These are phyloP conservation scores for Misgurnus mizolepis DNA, from an alignment of 2,113 vertebrate genomes.

Conservation along the genomic window DNA sequence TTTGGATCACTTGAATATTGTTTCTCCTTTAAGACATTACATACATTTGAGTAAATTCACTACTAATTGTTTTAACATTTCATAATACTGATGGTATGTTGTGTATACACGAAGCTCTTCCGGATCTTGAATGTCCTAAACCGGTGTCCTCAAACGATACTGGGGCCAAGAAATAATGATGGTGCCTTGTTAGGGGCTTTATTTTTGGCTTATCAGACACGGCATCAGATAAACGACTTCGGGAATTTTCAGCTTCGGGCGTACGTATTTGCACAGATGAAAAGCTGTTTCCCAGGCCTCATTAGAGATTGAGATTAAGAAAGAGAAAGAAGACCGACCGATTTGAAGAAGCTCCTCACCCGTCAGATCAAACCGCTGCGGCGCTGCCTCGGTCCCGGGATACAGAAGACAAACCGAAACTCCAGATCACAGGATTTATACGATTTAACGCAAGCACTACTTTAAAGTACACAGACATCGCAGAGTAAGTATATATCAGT, in stretches of 20 bases:
- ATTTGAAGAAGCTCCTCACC: not conserved
- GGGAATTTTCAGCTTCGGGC: constrained; percentile 24
- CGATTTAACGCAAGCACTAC: not conserved
- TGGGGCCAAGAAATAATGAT: not conserved
- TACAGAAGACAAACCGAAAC: constrained; percentile 3
- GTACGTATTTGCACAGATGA: constrained; percentile 1
- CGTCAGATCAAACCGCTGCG: constrained; percentile 13
- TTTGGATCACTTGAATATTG: not conserved
- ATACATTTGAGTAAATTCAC: not conserved
- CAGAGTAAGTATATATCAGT: constrained; percentile 5
- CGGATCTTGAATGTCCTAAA: not conserved
- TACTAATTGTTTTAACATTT: not conserved
- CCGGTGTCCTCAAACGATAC: constrained; percentile 7
- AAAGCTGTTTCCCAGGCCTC: constrained; percentile 2
- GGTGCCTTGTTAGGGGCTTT: constrained; percentile 22
- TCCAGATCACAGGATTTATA: constrained; percentile 13
- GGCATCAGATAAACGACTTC: constrained; percentile 15
- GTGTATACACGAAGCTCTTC: constrained; percentile 6
- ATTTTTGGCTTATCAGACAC: constrained; percentile 19
- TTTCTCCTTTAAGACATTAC: not conserved
- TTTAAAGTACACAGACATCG: constrained; percentile 10
- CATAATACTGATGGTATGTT: not conserved
- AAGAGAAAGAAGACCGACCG: constrained; percentile 8
- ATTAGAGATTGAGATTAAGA: not conserved
- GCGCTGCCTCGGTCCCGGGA: not conserved